Evolutionary conservation across 2,888 invertebrate species (phyloP), one percentile per base, ranked within the genome.

Genomic region (Danaus chrysippus): DNA sequence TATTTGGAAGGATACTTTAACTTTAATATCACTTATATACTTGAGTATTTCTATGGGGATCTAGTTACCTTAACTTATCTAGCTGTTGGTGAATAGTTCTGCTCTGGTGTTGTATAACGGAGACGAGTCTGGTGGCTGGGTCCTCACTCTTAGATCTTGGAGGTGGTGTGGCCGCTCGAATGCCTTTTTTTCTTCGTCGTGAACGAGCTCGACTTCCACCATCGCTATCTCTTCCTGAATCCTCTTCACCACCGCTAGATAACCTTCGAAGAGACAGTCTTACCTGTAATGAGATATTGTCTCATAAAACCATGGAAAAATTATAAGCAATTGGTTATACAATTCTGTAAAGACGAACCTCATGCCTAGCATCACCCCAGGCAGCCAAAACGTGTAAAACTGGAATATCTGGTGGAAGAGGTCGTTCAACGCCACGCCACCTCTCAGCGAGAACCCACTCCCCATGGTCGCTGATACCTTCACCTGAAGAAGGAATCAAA

Each of bases 341-440:
- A 34, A 34, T 34, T 1, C 1, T n/a, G 12, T 2, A 3, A n/a
- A 19, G 15, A 43, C 68, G 58, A 19, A 89, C 91, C 86, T 91
- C 91, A 59, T 91, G 91, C 61, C 90, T 78, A 0, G 91, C 91
- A 54, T 91, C 90, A 17, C 95, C 96, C 96, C 96, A 96, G 34
- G 96, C 95, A 65, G 94, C 94, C 92, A 96, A 93, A 58, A 96
- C 94, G 75, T 95, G 95, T 62, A 96, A 86, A 67, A 96, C 95
- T 62, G 93, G 93, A 56, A 95, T 94, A 72, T 94, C 93, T 42
- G 94, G 93, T 62, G 93, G 94, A 69, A 95, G 85, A 58, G 93
- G 94, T 72, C 93, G 93, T 84, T 95, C 96, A 63, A 96, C 94
- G 72, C 95, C 94, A 77, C 96, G 91, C 95, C 95, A 94, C 76